These are phyloP conservation scores for Protobothrops flavoviridis DNA, from an alignment of 2,113 vertebrate genomes.

Conservation along the genomic window DNA sequence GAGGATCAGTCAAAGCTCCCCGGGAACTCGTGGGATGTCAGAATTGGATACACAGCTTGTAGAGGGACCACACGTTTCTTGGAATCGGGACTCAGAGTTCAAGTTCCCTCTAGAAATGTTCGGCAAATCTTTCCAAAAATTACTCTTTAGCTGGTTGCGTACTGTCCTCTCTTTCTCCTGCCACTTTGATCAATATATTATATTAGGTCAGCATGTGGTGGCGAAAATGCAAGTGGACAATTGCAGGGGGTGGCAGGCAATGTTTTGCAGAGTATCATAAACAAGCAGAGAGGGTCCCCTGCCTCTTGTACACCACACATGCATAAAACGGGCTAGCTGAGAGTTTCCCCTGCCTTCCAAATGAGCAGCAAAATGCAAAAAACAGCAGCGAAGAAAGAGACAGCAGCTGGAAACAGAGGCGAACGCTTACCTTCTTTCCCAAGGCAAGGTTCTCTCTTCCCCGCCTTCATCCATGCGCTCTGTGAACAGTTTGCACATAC, in stretches of 20 bases:
- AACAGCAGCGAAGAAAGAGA: not conserved
- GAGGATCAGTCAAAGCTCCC: not conserved
- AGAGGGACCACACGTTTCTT: not conserved
- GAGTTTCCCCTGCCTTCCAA: not conserved
- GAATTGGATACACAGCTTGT: not conserved
- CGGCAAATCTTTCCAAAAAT: rapidly evolving
- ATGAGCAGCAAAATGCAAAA: conserved; percentile 21
- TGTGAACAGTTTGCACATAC: not conserved
- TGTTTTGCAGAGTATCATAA: not conserved
- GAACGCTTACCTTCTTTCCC: not conserved
- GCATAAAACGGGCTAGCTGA: not conserved
- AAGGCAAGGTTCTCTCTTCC: conserved; percentile 14
- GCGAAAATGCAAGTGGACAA: not conserved
- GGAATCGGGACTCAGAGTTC: not conserved
- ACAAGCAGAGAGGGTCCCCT: not conserved
- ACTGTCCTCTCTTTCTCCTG: not conserved
- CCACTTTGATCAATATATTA: not conserved
- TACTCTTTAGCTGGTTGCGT: conserved; percentile 20
- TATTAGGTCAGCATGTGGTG: not conserved
- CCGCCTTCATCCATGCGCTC: not conserved
- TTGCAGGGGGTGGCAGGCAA: not conserved
- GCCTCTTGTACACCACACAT: rapidly evolving
- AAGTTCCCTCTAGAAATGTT: not conserved
- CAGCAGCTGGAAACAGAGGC: conserved; percentile 9
- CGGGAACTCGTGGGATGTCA: not conserved